These are phyloP conservation scores for Microcebus murinus DNA, from an alignment of 2,113 vertebrate species.

Conservation along the genomic window DNA sequence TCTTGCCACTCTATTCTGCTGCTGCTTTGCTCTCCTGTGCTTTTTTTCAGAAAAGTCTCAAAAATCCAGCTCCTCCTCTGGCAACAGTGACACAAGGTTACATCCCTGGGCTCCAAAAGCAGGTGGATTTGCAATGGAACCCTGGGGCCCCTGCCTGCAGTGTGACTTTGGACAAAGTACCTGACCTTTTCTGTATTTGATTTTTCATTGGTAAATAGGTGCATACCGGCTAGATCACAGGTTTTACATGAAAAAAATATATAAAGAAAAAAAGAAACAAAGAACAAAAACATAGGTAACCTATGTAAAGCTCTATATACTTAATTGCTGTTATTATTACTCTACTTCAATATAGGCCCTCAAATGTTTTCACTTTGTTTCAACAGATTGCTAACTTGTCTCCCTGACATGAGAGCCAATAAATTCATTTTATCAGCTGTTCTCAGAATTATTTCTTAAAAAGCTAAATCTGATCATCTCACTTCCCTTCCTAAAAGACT, in stretches of 20 bases:
- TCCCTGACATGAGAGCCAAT: neutral
- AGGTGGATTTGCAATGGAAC: neutral
- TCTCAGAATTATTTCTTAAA: slow-evolving; percentile 31
- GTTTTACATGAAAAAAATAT: neutral
- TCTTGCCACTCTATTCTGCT: neutral
- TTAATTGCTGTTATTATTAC: neutral
- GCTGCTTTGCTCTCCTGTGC: neutral
- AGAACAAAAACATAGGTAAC: neutral
- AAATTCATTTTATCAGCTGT: neutral
- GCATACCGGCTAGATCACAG: neutral
- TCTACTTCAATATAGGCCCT: neutral
- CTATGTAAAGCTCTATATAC: neutral
- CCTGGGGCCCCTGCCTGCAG: neutral
- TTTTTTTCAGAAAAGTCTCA: neutral
- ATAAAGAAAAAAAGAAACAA: neutral
- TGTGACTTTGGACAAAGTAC: neutral
- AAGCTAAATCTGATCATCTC: neutral
- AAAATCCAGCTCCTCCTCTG: neutral
- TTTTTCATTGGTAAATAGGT: neutral
- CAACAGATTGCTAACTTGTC: neutral
- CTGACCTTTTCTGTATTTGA: neutral
- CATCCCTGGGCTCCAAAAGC: neutral
- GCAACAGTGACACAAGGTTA: neutral
- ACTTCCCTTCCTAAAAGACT: neutral
- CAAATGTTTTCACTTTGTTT: neutral